phyloP scores from a whole-genome alignment of 2,888 invertebrate species.

The Tipula confusa region DNA sequence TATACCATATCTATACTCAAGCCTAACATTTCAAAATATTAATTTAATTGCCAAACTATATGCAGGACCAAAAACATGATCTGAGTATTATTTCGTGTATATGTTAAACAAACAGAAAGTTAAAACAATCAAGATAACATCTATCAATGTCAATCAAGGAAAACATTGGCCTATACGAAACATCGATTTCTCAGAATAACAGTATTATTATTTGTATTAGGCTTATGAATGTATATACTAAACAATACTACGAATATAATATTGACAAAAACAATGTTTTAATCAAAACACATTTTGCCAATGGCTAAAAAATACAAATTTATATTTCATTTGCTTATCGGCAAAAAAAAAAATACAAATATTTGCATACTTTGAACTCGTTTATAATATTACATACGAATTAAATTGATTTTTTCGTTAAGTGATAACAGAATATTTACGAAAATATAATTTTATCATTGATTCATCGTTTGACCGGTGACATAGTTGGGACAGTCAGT shows the following conservation, averaged over 20 bases:
- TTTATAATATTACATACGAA: neutral
- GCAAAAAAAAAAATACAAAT: neutral
- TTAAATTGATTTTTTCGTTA: neutral
- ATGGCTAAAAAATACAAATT: neutral
- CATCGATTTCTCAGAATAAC: neutral
- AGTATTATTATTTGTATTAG: neutral
- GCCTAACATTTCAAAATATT: too few relatives aligned
- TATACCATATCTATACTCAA: too few relatives aligned
- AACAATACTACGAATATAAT: neutral
- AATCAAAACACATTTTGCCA: neutral
- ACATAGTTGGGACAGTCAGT: neutral
- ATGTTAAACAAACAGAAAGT: neutral
- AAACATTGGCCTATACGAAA: neutral
- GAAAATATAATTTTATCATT: neutral
- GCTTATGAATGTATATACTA: neutral
- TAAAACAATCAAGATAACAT: neutral
- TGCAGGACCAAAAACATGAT: neutral
- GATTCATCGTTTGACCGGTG: neutral
- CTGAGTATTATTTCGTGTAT: neutral
- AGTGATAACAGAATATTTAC: neutral
- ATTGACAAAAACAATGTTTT: neutral
- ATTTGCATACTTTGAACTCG: neutral
- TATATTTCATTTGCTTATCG: neutral
- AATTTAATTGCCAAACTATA: neutral
- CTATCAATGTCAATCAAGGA: neutral